Conservation (phyloP, 2,797 vertebrate genomes). For the Anniella stebbinsi region DNA sequence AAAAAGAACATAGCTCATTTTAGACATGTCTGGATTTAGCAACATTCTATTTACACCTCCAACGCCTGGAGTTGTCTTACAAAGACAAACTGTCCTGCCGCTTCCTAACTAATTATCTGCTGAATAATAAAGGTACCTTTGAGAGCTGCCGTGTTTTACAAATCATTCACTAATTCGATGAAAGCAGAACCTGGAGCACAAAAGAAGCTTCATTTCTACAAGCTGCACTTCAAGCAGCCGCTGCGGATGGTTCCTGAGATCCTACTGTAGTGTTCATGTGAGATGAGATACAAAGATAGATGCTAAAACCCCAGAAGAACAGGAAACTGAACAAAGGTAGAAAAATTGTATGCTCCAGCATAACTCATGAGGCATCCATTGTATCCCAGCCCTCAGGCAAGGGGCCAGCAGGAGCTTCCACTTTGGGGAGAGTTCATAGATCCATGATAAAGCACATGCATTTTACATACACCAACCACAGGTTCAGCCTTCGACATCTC, state of each 20-base stretch:
- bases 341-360: neutral
- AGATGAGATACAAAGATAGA: neutral
- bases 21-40: neutral
- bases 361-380: neutral
- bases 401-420: neutral
- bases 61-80: neutral
- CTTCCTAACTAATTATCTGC: constrained; percentile 1
- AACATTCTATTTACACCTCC: neutral
- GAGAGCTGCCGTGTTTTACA: neutral
- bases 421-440: neutral
- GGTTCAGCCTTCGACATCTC: neutral
- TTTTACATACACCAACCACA: neutral
- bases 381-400: neutral
- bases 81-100: constrained; percentile 8
- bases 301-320: neutral
- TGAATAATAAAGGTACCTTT: constrained; percentile 18
- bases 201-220: neutral
- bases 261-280: neutral
- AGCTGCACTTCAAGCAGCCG: neutral
- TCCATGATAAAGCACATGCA: neutral
- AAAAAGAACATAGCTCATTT: neutral
- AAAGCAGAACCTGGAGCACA: neutral
- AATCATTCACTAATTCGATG: constrained; percentile 13
- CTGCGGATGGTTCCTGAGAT: neutral
- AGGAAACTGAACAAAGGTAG: neutral